These are phyloP conservation scores for Pseudomugil tenellus DNA, from an alignment of 2,797 vertebrate genomes.

Conservation along the genomic window DNA sequence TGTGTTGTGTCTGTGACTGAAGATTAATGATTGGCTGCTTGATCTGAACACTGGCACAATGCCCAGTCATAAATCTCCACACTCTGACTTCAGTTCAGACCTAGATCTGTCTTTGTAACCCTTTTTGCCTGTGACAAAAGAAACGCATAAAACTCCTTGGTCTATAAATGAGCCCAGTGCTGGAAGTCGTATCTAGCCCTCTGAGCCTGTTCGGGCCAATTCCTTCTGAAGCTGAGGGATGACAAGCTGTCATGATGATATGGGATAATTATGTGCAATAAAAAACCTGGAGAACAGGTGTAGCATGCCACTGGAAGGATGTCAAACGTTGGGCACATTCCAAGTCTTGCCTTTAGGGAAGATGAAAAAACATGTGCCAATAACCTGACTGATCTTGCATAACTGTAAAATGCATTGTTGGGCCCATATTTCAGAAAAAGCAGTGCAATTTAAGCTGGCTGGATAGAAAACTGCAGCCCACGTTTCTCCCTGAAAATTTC, in stretches of 20 bases:
- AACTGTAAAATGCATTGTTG: constrained; percentile 13
- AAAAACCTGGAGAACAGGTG: constrained; percentile 54
- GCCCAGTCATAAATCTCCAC: constrained; percentile 36
- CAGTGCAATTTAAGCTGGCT: constrained; percentile 2
- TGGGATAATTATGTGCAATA: constrained; percentile 38
- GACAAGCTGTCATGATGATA: constrained; percentile 42
- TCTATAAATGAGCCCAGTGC: constrained; percentile 29
- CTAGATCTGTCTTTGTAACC: constrained; percentile 27
- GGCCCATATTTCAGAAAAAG: constrained; percentile 8
- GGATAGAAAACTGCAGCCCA: neutral
- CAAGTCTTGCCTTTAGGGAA: constrained; percentile 33
- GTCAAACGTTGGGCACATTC: constrained; percentile 37
- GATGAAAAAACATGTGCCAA: constrained; percentile 27
- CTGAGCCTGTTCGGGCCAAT: constrained; percentile 30
- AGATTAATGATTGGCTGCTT: constrained; percentile 30
- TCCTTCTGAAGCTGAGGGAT: constrained; percentile 31
- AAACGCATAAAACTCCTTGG: constrained; percentile 33
- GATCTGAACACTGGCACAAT: constrained; percentile 20
- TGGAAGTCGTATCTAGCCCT: constrained; percentile 27
- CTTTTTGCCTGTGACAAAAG: constrained; percentile 5
- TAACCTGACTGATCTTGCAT: constrained; percentile 29
- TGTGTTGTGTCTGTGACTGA: constrained; percentile 10
- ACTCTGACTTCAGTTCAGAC: constrained; percentile 30
- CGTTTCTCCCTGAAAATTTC: neutral
- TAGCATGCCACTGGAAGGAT: constrained; percentile 34